Evolutionary conservation across 1,140 invertebrate genomes (phyloP), one percentile per base, ranked within the genome.

Genomic region (Anoplophora glabripennis): DNA sequence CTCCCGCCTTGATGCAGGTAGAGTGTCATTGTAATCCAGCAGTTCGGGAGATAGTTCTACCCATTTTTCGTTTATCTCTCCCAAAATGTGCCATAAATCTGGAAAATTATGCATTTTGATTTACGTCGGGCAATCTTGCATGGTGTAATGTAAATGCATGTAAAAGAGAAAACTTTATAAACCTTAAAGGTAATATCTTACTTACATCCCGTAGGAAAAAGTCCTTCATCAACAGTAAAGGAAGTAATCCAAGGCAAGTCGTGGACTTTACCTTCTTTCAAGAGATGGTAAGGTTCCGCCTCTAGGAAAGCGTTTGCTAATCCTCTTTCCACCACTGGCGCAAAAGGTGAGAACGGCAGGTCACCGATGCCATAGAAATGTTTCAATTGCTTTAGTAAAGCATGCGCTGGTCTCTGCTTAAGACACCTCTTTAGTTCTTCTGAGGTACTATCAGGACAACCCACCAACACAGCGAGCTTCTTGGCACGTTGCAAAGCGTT

Each of bases 351-450:
- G 36, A 71, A 70, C 10, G 75, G 75, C 36, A 73, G 65, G 34
- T 51, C 61, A 63, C 59, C 68, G n/a, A 8, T 8, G 7, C 36
- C 36, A 37, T 8, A 37, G 36, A 37, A 37, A 8, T 37, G 36
- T 8, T 37, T n/a, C 7, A n/a, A 8, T 7, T 8, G 7, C 7
- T 7, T 37, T 7, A n/a, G 7, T 7, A 37, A 8, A n/a, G 7
- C n/a, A 8, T 7, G n/a, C 7, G 36, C 36, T 37, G 36, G 36
- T 37, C 36, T 7, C n/a, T 37, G 7, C n/a, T 82, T 79, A 0
- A 94, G 76, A 74, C 91, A 93, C 14, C 83, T 80, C 1, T 90
- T 73, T 73, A 92, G 81, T 11, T 83, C 78, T 53, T 75, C 70
- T 36, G 65, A 80, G 48, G 73, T 77, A 35, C 67, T 53, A 10